Percentiles rank a stretch among this genome's conserved stretches.
Conservation (phyloP, 2,888 invertebrate species). For the Drosophila neutralis region DNA sequence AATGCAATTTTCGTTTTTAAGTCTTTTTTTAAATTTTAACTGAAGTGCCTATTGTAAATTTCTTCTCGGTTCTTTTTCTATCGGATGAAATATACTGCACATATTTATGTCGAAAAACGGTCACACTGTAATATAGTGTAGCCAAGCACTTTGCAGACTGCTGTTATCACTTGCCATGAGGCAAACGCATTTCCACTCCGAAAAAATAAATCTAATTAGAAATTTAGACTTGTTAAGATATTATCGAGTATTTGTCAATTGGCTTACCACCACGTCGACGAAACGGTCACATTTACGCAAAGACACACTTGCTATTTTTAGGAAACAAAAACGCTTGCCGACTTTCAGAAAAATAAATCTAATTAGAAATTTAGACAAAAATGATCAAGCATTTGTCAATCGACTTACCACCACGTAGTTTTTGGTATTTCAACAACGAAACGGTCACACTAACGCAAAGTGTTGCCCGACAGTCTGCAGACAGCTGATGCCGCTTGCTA, state of each 20-base stretch:
- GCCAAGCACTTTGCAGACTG: constrained; percentile 21
- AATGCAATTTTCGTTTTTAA: constrained; percentile 5
- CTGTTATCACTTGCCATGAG: constrained; percentile 25
- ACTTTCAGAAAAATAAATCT: background rate
- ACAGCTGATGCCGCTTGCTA: constrained; percentile 48
- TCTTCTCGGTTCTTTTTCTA: background rate
- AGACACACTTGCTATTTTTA: constrained; percentile 40
- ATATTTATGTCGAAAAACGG: background rate
- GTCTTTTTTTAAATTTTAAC: constrained; percentile 15
- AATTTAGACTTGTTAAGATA: background rate
- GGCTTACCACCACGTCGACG: background rate
- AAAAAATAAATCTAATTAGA: background rate
- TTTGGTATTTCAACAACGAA: background rate
- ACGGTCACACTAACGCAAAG: constrained; percentile 16
- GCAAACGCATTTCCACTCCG: background rate
- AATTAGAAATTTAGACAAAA: background rate
- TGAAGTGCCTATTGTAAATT: constrained; percentile 2
- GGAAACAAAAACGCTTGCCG: constrained; percentile 61
- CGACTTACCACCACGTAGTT: constrained; percentile 1
- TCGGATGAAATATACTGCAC: background rate
- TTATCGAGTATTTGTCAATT: background rate
- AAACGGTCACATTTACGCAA: constrained; percentile 12
- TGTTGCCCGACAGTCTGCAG: constrained; percentile 6
- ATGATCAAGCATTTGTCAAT: background rate
- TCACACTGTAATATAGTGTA: background rate